Conservation (phyloP, 92 coral and sea anemone genomes). For the Nematostella vectensis region DNA sequence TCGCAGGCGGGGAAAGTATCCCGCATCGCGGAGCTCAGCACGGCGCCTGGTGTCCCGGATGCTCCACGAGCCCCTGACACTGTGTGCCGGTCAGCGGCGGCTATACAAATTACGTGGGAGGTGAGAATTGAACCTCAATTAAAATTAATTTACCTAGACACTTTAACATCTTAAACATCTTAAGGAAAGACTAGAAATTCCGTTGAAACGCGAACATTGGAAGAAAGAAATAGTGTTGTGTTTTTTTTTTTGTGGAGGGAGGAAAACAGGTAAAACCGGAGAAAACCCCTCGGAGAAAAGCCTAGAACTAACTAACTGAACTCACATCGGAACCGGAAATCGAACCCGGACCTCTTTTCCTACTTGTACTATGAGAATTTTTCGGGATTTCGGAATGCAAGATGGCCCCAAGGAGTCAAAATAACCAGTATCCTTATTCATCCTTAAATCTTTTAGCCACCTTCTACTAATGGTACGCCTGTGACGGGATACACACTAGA, state of each 20-base stretch:
- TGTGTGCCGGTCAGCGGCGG: slow-evolving; percentile 84
- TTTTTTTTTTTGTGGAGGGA: too few relatives aligned
- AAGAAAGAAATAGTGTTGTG: too few relatives aligned
- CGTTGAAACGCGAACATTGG: neutral
- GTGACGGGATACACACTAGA: slow-evolving; percentile 83
- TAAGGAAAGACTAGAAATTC: neutral
- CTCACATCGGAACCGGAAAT: too few relatives aligned
- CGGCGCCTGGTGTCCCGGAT: slow-evolving; percentile 92
- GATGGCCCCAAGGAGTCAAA: too few relatives aligned
- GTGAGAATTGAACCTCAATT: slow-evolving; percentile 18
- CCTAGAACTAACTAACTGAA: too few relatives aligned
- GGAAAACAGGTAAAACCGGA: too few relatives aligned
- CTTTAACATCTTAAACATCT: neutral
- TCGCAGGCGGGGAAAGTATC: slow-evolving; percentile 81
- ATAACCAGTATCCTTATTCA: neutral
- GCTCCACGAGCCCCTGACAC: slow-evolving; percentile 69
- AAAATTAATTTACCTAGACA: too few relatives aligned
- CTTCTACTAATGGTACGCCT: slow-evolving; percentile 76
- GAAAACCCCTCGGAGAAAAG: too few relatives aligned
- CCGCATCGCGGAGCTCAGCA: slow-evolving; percentile 52
- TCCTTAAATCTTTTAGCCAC: slow-evolving; percentile 40
- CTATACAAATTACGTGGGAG: slow-evolving; percentile 84
- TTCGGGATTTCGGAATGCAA: too few relatives aligned
- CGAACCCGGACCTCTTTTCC: too few relatives aligned
- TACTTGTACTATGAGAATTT: too few relatives aligned